These are phyloP conservation scores for Ectemnius cavifrons DNA, from an alignment of 2,888 invertebrate species.

Conservation along the genomic window DNA sequence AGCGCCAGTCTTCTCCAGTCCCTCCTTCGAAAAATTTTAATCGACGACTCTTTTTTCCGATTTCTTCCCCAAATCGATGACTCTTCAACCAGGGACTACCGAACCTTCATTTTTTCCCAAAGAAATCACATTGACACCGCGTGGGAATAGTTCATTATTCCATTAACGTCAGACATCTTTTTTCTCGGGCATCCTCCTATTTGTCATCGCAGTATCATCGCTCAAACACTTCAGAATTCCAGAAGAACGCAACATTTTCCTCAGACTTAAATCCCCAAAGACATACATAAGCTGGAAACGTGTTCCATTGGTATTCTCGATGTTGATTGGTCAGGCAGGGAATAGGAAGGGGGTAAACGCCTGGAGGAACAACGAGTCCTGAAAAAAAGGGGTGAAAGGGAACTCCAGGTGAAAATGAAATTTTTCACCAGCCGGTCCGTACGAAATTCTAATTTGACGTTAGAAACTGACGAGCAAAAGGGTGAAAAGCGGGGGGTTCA, in stretches of 20 bases:
- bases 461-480: conserved; percentile 65
- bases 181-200: too few species aligned
- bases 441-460: conserved; percentile 75
- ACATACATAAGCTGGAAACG: background rate
- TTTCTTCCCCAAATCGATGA: conserved; percentile 44
- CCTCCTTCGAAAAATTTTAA: conserved; percentile 53
- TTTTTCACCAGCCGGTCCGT: conserved; percentile 68
- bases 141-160: conserved; percentile 11
- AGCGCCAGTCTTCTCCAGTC: conserved; percentile 22
- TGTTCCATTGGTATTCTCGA: conserved; percentile 15
- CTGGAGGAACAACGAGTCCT: conserved; percentile 18
- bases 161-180: background rate
- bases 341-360: conserved; percentile 25
- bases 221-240: too few species aligned
- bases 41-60: conserved; percentile 38
- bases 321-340: conserved; percentile 8
- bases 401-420: conserved; percentile 72
- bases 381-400: conserved; percentile 8
- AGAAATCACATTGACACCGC: background rate
- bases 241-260: background rate
- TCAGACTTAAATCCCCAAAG: background rate
- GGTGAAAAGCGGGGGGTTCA: conserved; percentile 58
- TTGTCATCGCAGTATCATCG: too few species aligned
- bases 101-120: background rate
- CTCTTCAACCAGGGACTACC: background rate